phyloP scores from a whole-genome alignment of 2,888 invertebrate genomes.

The Ditula angustiorana region DNA sequence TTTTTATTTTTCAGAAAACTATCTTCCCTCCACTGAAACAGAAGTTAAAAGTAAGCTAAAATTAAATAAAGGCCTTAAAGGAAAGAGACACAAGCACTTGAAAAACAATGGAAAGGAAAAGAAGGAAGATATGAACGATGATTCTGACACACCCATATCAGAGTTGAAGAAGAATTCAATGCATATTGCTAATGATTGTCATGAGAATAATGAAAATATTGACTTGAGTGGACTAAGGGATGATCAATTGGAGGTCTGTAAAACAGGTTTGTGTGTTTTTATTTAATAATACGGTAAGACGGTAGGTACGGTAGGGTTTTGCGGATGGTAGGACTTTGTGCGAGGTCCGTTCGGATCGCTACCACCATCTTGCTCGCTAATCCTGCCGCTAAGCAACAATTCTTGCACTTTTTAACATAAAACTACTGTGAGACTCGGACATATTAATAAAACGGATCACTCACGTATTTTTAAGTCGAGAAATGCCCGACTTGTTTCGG shows the following conservation, averaged over 20 bases:
- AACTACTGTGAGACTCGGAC: too few species aligned
- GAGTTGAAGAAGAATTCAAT: slow-evolving; percentile 45
- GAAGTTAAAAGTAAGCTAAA: slow-evolving; percentile 8
- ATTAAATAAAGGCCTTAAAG: slow-evolving; percentile 37
- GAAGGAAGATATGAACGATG: slow-evolving; percentile 45
- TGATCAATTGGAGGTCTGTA: neutral
- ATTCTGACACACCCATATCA: slow-evolving; percentile 61
- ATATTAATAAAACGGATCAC: too few species aligned
- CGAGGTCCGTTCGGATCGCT: too few species aligned
- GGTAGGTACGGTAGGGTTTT: too few species aligned
- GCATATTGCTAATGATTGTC: slow-evolving; percentile 3
- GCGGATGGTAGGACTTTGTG: too few species aligned
- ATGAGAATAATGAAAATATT: neutral
- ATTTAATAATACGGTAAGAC: too few species aligned
- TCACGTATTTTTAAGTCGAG: too few species aligned
- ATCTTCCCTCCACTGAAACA: neutral
- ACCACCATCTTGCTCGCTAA: too few species aligned
- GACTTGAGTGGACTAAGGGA: neutral
- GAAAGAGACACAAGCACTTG: slow-evolving; percentile 44
- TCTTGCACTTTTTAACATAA: too few species aligned
- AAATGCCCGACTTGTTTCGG: too few species aligned
- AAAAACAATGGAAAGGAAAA: slow-evolving; percentile 37
- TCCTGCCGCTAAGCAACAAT: too few species aligned
- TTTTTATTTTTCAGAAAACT: neutral
- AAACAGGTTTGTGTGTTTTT: slow-evolving; percentile 8